These are phyloP conservation scores for Diaphora mendica DNA, from an alignment of 2,888 invertebrate genomes.

Conservation along the genomic window DNA sequence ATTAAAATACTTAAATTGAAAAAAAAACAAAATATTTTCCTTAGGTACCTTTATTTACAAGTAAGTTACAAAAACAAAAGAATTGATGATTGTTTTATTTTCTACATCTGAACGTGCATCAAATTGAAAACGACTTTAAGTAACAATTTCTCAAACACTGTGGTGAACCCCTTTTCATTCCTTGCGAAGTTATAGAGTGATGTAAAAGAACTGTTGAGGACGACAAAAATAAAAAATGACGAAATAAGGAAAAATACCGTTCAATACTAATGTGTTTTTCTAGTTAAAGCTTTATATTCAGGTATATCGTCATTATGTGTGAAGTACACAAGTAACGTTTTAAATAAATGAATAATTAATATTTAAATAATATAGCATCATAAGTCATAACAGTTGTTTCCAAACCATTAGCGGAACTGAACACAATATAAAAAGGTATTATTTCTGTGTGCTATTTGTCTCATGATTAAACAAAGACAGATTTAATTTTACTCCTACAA, in stretches of 20 bases:
- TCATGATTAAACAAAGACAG: neutral
- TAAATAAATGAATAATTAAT: neutral
- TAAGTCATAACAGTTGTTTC: neutral
- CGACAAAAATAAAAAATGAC: neutral
- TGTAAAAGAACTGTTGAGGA: neutral
- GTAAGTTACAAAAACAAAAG: too few species aligned
- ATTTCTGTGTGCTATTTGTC: neutral
- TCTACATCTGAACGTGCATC: too few species aligned
- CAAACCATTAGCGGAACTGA: neutral
- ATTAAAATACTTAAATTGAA: too few species aligned
- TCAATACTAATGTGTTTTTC: neutral
- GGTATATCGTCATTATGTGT: neutral
- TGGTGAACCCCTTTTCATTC: neutral
- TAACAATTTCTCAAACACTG: too few species aligned
- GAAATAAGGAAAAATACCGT: constrained; percentile 3
- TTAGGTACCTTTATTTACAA: too few species aligned
- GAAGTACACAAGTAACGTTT: neutral
- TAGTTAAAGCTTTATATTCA: neutral
- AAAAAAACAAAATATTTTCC: too few species aligned
- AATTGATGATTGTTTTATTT: too few species aligned
- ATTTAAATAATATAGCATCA: neutral
- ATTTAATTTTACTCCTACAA: neutral
- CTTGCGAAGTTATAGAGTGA: neutral
- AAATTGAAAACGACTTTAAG: too few species aligned
- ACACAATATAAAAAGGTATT: neutral